Evolutionary conservation across 35 echinoderm and acorn worm genomes (phyloP), one percentile per base, ranked within the genome.

Genomic region (Apostichopus japonicus): DNA sequence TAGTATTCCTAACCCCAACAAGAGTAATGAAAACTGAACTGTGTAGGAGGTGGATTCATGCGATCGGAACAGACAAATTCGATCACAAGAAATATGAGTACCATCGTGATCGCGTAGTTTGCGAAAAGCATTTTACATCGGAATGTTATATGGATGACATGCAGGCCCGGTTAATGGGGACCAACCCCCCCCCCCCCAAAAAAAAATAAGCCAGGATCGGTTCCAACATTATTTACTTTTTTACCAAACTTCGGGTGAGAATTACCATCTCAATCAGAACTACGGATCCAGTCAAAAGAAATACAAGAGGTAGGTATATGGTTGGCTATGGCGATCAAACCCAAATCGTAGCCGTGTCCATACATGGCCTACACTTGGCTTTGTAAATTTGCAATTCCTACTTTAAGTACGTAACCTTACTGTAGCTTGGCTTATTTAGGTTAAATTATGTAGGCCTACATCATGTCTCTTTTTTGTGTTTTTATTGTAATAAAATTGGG

Each of bases 31-130:
- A 15, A 54, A 83, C 6, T 53, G 51, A 83, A 83, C 24, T 83
- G 0, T 82, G 24, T 13, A 83, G 54, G 19, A 54, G 17, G 17
- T 83, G 79, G 79, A 44, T 83, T 17, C 79, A n/a, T 52, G 44
- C 79, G 4, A 83, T 83, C 54, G 79, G 51, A 10, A 83, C 1
- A 2, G 54, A 44, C 10, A 83, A 83, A 17, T 83, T 83, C n/a
- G 79, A 83, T 10, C 10, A 15, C 13, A 54, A 25, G 15, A 54
- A 52, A 6, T 81, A 81, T 51, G 53, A 81, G 51, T 81, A 81
- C 16, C 79, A 81, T 51, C 79, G 79, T 8, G 79, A 81, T 25
- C 27, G 79, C 6, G 79, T 81, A 16, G 79, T 81, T 5, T 81
- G 79, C 79, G 27, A 81, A 17, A 15, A 81, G 44, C 57, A 59